phyloP scores from a whole-genome alignment of 35 echinoderm and acorn worm species.

The Stichopus chloronotus region DNA sequence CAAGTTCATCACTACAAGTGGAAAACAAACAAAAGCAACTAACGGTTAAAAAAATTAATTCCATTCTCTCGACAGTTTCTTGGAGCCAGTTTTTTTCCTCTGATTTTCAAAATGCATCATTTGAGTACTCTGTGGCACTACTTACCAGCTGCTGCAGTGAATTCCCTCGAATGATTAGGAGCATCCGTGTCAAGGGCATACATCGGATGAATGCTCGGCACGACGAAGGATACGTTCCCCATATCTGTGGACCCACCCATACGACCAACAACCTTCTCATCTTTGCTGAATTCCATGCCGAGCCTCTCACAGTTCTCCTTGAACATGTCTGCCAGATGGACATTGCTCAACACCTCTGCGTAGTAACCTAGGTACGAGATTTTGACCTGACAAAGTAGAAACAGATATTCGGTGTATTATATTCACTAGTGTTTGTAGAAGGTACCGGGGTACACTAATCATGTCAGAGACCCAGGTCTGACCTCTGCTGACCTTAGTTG shows the following conservation, averaged over 20 bases:
- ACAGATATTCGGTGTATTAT: neutral
- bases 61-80: too few relatives aligned
- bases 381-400: constrained; percentile 32
- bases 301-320: constrained; percentile 57
- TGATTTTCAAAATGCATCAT: too few relatives aligned
- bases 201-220: constrained; percentile 82
- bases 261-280: neutral
- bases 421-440: neutral
- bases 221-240: constrained; percentile 80
- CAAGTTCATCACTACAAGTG: too few relatives aligned
- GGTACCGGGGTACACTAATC: neutral
- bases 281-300: constrained; percentile 51
- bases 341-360: constrained; percentile 76
- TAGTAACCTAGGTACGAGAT: constrained; percentile 53
- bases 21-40: too few relatives aligned
- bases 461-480: neutral
- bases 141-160: constrained; percentile 74
- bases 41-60: too few relatives aligned
- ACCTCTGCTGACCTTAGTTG: neutral
- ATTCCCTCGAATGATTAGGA: constrained; percentile 74
- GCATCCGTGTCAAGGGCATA: constrained; percentile 70
- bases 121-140: too few relatives aligned
- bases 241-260: constrained; percentile 78
- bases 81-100: too few relatives aligned
- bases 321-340: constrained; percentile 53